These are phyloP conservation scores for Drymodes brunneopygia DNA, from an alignment of 2,113 vertebrate genomes.

Conservation along the genomic window DNA sequence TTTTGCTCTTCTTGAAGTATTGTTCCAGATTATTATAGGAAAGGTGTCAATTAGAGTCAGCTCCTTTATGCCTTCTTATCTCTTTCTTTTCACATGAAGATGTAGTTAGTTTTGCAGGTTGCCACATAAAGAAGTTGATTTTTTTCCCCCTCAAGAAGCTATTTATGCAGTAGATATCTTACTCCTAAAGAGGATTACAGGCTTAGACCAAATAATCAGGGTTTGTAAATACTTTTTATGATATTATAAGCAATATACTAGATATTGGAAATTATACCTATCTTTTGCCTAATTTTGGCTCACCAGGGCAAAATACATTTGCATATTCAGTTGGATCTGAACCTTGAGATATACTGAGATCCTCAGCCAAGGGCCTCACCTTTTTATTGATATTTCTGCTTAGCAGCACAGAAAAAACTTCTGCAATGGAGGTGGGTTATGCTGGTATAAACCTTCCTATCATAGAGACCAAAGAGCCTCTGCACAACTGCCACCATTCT, in stretches of 20 bases:
- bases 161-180: not conserved
- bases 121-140: not conserved
- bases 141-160: not conserved
- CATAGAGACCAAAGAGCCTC: not conserved
- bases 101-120: constrained; percentile 1
- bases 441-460: not conserved
- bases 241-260: not conserved
- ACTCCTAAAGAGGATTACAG: constrained; percentile 13
- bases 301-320: not conserved
- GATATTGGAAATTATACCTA: not conserved
- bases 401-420: not conserved
- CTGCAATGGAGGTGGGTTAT: not conserved
- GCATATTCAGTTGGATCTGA: not conserved
- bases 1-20: not conserved
- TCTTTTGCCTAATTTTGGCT: not conserved
- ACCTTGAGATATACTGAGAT: not conserved
- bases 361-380: not conserved
- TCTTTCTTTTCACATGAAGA: not conserved
- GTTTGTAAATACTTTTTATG: not conserved
- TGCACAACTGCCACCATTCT: not conserved
- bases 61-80: constrained; percentile 5
- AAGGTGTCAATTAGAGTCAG: constrained; percentile 36
- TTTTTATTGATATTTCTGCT: not conserved
- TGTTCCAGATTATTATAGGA: constrained; percentile 10
- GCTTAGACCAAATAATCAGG: not conserved